phyloP scores from a whole-genome alignment of 2,888 invertebrate genomes.

The Heliconius charithonia region DNA sequence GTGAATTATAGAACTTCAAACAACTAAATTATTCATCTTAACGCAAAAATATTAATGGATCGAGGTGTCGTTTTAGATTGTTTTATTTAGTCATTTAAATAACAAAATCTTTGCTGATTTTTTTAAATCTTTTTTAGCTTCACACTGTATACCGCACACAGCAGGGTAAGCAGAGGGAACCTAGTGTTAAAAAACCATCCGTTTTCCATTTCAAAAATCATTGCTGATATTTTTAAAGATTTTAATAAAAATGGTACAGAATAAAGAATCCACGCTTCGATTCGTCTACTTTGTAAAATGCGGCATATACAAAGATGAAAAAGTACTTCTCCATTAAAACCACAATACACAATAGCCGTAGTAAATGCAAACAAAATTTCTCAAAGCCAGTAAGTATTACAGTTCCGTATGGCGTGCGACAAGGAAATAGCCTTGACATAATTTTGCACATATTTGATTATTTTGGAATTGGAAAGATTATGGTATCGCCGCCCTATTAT shows the following conservation, averaged over 20 bases:
- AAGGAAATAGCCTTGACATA: constrained; percentile 20
- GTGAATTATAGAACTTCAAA: too few relatives aligned
- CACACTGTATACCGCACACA: too few relatives aligned
- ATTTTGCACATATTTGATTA: constrained; percentile 13
- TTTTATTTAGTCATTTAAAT: too few relatives aligned
- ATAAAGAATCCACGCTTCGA: not conserved
- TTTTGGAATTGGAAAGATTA: constrained; percentile 4
- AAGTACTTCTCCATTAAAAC: not conserved
- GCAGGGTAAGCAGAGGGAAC: too few relatives aligned
- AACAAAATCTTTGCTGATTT: too few relatives aligned
- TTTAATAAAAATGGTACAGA: not conserved
- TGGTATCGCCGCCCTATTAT: not conserved
- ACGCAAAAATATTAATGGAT: too few relatives aligned
- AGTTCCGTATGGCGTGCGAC: constrained; percentile 1
- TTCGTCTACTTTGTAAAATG: not conserved
- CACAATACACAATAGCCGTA: not conserved
- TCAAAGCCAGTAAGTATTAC: not conserved
- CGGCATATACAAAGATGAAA: not conserved
- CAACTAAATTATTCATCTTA: too few relatives aligned
- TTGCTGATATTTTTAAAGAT: not conserved
- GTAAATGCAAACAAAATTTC: not conserved
- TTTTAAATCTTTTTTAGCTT: too few relatives aligned
- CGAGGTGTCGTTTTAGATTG: too few relatives aligned
- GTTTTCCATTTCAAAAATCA: too few relatives aligned
- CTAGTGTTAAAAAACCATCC: too few relatives aligned